phyloP scores from a whole-genome alignment of 2,113 vertebrate genomes.

The Microcebus tavaratra region DNA sequence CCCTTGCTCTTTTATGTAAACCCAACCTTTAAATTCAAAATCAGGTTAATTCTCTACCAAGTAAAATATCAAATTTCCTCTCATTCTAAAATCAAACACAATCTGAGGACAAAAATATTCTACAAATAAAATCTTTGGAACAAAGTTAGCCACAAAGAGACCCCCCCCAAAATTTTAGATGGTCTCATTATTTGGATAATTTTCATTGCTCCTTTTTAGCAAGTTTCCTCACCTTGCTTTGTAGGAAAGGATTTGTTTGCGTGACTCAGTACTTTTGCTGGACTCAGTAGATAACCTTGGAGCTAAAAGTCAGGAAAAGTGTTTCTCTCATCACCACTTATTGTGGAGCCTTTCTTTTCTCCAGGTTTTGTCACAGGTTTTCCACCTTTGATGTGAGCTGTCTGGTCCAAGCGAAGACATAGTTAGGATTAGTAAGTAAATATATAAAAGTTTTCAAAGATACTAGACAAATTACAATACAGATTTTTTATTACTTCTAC shows the following conservation, averaged over 20 bases:
- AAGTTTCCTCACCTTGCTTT: background rate
- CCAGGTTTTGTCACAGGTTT: background rate
- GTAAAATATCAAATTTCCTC: conserved; percentile 18
- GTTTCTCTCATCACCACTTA: background rate
- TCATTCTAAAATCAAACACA: conserved; percentile 21
- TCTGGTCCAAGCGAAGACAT: background rate
- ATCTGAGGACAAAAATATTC: background rate
- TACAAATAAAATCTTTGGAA: conserved; percentile 13
- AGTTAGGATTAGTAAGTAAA: background rate
- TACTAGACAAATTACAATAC: background rate
- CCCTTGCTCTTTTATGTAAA: background rate
- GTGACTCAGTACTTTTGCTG: background rate
- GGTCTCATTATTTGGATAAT: background rate
- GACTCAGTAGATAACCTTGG: background rate
- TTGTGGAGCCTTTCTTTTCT: background rate
- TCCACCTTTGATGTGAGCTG: background rate
- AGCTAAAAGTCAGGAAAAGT: background rate
- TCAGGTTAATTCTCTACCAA: conserved; percentile 36
- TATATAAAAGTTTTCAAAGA: background rate
- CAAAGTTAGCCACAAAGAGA: background rate
- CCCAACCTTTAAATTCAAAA: conserved; percentile 54
- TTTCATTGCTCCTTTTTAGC: background rate
- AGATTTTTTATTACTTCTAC: background rate
- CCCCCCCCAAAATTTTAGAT: background rate
- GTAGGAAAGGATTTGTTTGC: background rate